Evolutionary conservation across 2,113 vertebrate species (phyloP), one percentile per base, ranked within the genome.

Genomic region (Nicator chloris): DNA sequence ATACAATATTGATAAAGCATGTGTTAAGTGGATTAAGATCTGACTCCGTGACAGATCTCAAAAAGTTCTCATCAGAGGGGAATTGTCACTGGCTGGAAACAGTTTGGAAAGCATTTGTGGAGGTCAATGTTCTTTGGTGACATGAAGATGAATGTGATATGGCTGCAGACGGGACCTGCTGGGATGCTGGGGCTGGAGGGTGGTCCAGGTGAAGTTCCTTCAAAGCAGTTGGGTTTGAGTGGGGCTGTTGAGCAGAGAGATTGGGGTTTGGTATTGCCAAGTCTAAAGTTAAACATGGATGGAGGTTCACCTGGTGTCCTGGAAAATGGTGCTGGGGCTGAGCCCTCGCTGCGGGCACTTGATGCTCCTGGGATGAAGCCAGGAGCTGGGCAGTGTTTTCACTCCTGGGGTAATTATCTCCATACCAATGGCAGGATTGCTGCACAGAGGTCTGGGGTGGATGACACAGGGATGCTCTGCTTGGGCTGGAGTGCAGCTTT

Each of bases 1-100:
- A 76, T 81, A 78, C 71, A 93, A 90, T 96, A 96, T 95, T 95
- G 95, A 94, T 96, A 94, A 94, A 95, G 79, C 90, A 64, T 0
- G 1, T 71, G 76, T 84, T 93, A 95, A 97, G 83, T 93, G 92
- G 82, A 95, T 95, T 97, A 92, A 90, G 79, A 86, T 40, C 85
- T 92, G 93, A 82, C 91, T 94, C 50, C 0, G 23, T 94, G 90
- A 92, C 92, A 92, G 88, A 88, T 86, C 87, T 95, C 49, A 83
- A 23, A 82, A 95, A 88, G 72, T 71, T 56, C 64, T 90, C 27
- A 2, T 94, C 76, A 86, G 72, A 77, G 20, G 15, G 61, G 33
- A 88, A n/a, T 83, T 88, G 79, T 86, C 79, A 53, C 60, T 0
- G 13, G 47, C 49, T 86, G 47, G 76, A 44, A 82, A 37, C 2